These are phyloP conservation scores for Megastigmus dorsalis DNA, from an alignment of 2,888 invertebrate species.

Conservation along the genomic window DNA sequence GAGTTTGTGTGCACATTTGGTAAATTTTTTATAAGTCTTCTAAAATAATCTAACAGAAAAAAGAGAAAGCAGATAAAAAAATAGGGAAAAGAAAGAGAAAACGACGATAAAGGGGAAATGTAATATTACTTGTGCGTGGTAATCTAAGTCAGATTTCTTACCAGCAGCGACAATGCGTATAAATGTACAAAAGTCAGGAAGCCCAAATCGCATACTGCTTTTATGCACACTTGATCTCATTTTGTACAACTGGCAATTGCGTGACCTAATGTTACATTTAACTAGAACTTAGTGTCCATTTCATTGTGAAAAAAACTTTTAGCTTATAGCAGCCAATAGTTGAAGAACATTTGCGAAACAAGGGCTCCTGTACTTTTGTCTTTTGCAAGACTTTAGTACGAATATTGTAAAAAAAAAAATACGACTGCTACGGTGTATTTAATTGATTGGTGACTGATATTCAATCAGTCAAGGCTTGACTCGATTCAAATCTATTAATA, in stretches of 20 bases:
- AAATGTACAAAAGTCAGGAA: slow-evolving; percentile 62
- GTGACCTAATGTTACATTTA: slow-evolving; percentile 60
- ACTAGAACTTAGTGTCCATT: slow-evolving; percentile 62
- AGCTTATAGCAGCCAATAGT: slow-evolving; percentile 18
- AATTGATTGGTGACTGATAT: slow-evolving; percentile 67
- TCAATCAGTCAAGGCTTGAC: slow-evolving; percentile 67
- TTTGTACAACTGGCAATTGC: slow-evolving; percentile 31
- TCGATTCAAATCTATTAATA: slow-evolving; percentile 70
- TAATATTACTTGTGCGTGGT: slow-evolving; percentile 36
- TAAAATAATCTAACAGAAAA: slow-evolving; percentile 9
- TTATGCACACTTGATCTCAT: slow-evolving; percentile 51
- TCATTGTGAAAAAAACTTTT: slow-evolving; percentile 47
- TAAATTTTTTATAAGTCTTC: slow-evolving; percentile 37
- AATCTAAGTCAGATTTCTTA: slow-evolving; percentile 61
- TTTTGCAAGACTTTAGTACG: slow-evolving; percentile 71
- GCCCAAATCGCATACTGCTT: slow-evolving; percentile 62
- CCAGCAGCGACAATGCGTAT: slow-evolving; percentile 74
- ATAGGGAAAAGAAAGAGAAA: slow-evolving; percentile 19
- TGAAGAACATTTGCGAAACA: slow-evolving; percentile 3
- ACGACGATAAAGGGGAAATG: slow-evolving; percentile 15
- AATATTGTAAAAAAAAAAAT: slow-evolving; percentile 68
- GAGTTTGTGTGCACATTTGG: slow-evolving; percentile 16
- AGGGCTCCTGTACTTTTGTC: slow-evolving; percentile 71
- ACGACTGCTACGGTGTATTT: slow-evolving; percentile 71
- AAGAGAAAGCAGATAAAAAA: slow-evolving; percentile 2